Evolutionary conservation across 2,797 vertebrate genomes (phyloP), one percentile per base, ranked within the genome.

Genomic region (Cygnus olor): DNA sequence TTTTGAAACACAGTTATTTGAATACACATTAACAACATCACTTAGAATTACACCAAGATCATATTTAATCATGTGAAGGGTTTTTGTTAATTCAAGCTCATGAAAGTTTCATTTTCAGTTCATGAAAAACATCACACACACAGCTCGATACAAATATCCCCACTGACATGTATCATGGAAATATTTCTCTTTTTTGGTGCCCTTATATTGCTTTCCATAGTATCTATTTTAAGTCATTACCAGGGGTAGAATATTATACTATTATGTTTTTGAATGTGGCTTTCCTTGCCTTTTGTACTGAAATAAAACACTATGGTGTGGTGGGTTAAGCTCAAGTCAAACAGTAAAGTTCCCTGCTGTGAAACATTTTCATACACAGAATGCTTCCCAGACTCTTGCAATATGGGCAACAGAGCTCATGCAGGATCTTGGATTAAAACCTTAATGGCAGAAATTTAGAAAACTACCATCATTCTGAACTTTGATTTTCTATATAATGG

Each of bases 91-190:
- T 66, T 86, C 63, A 68, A 80, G 30, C 3, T 72, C 38, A 34
- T 25, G 22, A 49, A 49, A 49, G 24, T 49, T 49, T 49, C 3
- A 53, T 71, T 94, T 94, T 77, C 65, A 66, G 12, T 24, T 42
- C 0, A 58, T 51, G 15, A 45, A 74, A 89, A 80, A 15, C 25
- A 14, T 66, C 24, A 58, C 30, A 65, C 2, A 7, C 0, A 0
- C 19, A 25, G 10, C 20, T 69, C 10, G 56, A 13, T 22, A 40
- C 25, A 76, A 88, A 58, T 54, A 88, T 21, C 2, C 1, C 1
- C 10, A 9, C 40, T 72, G 9, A 7, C 11, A 54, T n/a, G 32
- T 9, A 65, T 9, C 14, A 40, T 17, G 2, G 25, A 71, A 81
- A 27, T 66, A 51, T 42, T 78, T 65, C 1, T 64, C 4, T 61